A percentile compares a stretch with the other conserved stretches of the same genome.
These are phyloP conservation scores for Phrixothrix hirtus DNA, from an alignment of 2,888 invertebrate species.

Conservation along the genomic window DNA sequence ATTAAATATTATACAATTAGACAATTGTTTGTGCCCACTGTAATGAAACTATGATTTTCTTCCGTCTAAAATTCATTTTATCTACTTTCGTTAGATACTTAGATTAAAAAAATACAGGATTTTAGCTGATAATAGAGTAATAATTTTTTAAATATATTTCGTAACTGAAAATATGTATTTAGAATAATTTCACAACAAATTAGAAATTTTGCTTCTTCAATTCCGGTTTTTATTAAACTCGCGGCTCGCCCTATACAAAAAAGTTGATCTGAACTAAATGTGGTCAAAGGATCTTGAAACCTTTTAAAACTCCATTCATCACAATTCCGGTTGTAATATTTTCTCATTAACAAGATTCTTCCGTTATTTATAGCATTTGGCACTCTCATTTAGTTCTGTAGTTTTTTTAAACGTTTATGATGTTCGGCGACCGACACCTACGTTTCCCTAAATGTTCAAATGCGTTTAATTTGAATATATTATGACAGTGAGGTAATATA, in stretches of 20 bases:
- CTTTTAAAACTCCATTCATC: slow-evolving; percentile 47
- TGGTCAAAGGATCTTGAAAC: slow-evolving; percentile 33
- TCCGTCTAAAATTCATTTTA: slow-evolving; percentile 11
- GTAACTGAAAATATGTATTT: neutral
- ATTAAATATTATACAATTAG: slow-evolving; percentile 11
- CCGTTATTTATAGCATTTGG: slow-evolving; percentile 44
- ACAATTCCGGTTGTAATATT: slow-evolving; percentile 46
- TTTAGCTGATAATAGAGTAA: no score
- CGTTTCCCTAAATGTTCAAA: slow-evolving; percentile 24
- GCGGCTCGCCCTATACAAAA: slow-evolving; percentile 4
- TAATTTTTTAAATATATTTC: no score
- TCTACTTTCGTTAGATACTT: slow-evolving; percentile 2
- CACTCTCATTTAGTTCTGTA: slow-evolving; percentile 36
- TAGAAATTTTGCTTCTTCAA: neutral
- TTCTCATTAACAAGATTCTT: slow-evolving; percentile 52
- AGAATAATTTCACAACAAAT: neutral
- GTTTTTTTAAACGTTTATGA: slow-evolving; percentile 26
- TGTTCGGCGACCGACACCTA: slow-evolving; percentile 25
- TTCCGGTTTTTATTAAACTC: no score
- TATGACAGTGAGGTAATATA: slow-evolving; percentile 49
- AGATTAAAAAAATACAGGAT: no score
- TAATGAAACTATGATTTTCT: slow-evolving; percentile 9
- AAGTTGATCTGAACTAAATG: slow-evolving; percentile 32
- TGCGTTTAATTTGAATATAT: slow-evolving; percentile 54
- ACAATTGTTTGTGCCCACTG: slow-evolving; percentile 15